These are phyloP conservation scores for Limosa lapponica DNA, from an alignment of 2,797 vertebrate species.

Conservation along the genomic window DNA sequence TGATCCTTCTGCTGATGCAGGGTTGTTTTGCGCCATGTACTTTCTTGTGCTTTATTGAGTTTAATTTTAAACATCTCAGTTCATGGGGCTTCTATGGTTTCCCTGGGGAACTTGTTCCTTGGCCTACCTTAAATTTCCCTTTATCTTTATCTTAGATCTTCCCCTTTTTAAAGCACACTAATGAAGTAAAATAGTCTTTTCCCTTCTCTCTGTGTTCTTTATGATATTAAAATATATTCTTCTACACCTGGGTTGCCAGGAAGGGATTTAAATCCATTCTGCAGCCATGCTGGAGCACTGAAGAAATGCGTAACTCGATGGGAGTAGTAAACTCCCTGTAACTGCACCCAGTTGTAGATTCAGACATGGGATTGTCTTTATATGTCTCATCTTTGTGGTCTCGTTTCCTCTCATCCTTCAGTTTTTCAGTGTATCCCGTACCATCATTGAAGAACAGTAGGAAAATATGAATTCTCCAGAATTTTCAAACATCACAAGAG, in stretches of 20 bases:
- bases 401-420: background rate
- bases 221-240: conserved; percentile 52
- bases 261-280: conserved; percentile 1
- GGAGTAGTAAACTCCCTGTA: background rate
- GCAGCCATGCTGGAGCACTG: background rate
- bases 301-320: background rate
- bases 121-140: conserved; percentile 35
- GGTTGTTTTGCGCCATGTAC: background rate
- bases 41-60: background rate
- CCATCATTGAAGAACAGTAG: background rate
- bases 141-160: conserved; percentile 64
- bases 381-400: background rate
- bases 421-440: background rate
- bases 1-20: background rate
- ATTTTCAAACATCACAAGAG: background rate
- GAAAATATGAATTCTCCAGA: background rate
- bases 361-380: background rate
- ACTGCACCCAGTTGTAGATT: background rate
- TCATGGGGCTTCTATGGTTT: conserved; percentile 26
- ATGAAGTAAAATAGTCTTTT: conserved; percentile 43
- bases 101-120: conserved; percentile 29
- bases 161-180: conserved; percentile 33
- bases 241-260: conserved; percentile 6
- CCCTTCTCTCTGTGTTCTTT: conserved; percentile 8
- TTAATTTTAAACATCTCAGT: conserved; percentile 21